Evolutionary conservation across 1,140 invertebrate species (phyloP), one percentile per base, ranked within the genome.

Genomic region (Drosophila suzukii): DNA sequence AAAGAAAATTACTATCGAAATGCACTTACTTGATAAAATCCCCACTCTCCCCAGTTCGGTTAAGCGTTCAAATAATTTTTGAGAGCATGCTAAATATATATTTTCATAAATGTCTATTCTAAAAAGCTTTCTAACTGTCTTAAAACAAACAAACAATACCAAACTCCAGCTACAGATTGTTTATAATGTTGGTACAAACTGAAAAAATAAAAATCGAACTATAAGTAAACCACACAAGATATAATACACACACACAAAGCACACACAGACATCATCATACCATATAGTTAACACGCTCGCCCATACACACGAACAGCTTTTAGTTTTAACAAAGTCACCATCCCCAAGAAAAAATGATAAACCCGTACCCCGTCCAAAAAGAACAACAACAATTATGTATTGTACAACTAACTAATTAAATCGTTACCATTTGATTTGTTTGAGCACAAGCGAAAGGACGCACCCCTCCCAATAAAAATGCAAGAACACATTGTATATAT

Each of bases 71-170:
- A 89, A 88, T 88, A 91, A 83, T 90, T 91, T 91, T 91, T 91
- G 88, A 91, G 77, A 91, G 88, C 88, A 91, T 91, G 88, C 88
- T 91, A 81, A 88, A 88, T 88, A 88, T 88, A 86, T 86, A 90
- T 84, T 91, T 91, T 75, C 80, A 88, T 91, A 91, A 91, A 84
- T 91, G 88, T 91, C 88, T 91, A 91, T 88, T 78, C 83, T 91
- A 90, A 90, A 70, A 77, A 82, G 65, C 75, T 77, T 77, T 77
- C 73, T 68, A 76, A 67, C 72, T 76, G 74, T 70, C 73, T 51
- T 68, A 61, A 54, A 49, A 49, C 20, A 50, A 57, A 38, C 41
- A 50, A 41, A 27, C 41, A 63, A 53, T 74, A 39, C 17, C 7
- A 56, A 54, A 68, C n/a, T 66, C 50, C 70, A 47, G 67, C 60